Conservation (phyloP, 2,113 vertebrate species). For the Tricholaema leucomelas region DNA sequence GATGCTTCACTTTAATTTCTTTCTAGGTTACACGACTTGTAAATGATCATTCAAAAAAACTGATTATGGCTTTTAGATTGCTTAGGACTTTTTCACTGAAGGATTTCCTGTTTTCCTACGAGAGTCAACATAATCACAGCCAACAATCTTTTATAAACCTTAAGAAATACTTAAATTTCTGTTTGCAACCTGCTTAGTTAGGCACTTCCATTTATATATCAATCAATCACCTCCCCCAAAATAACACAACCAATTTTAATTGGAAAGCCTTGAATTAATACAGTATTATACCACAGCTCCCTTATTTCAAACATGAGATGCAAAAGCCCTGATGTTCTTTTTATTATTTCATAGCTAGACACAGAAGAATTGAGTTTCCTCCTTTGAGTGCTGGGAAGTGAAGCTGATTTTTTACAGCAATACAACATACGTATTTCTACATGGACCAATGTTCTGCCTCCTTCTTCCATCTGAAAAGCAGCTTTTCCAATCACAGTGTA, state of each 20-base stretch:
- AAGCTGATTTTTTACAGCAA: not conserved
- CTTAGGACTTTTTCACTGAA: not conserved
- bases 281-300: not conserved
- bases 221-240: not conserved
- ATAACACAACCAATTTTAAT: not conserved
- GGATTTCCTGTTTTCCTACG: not conserved
- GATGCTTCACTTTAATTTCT: not conserved
- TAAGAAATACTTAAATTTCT: not conserved
- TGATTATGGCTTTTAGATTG: not conserved
- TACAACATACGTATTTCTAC: not conserved
- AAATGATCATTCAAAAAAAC: not conserved
- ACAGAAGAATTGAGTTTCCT: not conserved
- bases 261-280: not conserved
- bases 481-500: not conserved
- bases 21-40: not conserved
- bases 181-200: not conserved
- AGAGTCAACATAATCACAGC: not conserved
- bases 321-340: not conserved
- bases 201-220: too few relatives aligned
- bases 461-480: not conserved
- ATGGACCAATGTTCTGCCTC: not conserved
- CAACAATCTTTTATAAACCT: not conserved
- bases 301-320: not conserved
- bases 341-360: not conserved
- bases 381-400: not conserved